phyloP scores from a whole-genome alignment of 64 coral and sea anemone genomes.

The Catalaphyllia jardinei region DNA sequence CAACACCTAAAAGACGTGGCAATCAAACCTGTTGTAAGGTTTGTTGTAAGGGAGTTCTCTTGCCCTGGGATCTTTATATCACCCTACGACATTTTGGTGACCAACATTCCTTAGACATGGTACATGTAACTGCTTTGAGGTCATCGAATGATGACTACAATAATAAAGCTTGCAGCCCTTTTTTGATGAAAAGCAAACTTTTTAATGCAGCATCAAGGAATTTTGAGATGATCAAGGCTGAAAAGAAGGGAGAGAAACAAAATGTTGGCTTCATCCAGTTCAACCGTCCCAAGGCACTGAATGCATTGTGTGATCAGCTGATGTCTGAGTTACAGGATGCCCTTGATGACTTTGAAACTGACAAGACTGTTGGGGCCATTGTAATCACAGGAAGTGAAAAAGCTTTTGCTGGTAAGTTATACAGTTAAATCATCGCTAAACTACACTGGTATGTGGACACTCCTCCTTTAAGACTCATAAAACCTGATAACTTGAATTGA shows the following conservation, averaged over 20 bases:
- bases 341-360: slow-evolving; percentile 82
- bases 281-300: slow-evolving; percentile 92
- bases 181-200: neutral
- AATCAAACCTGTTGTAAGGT: too few relatives aligned
- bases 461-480: too few relatives aligned
- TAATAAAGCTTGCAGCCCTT: too few relatives aligned
- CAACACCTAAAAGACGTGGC: too few relatives aligned
- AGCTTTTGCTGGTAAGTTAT: slow-evolving; percentile 91
- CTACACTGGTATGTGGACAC: too few relatives aligned
- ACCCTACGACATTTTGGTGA: too few relatives aligned
- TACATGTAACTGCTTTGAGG: too few relatives aligned
- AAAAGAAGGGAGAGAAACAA: slow-evolving; percentile 77
- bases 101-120: too few relatives aligned
- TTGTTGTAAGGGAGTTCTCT: too few relatives aligned
- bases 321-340: slow-evolving; percentile 85
- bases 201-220: slow-evolving; percentile 35
- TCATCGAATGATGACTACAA: too few relatives aligned
- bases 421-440: neutral
- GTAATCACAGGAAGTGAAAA: slow-evolving; percentile 92
- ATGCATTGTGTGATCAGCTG: slow-evolving; percentile 90
- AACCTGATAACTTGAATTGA: too few relatives aligned
- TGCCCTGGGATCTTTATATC: too few relatives aligned
- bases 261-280: slow-evolving; percentile 96
- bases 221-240: slow-evolving; percentile 87
- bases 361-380: slow-evolving; percentile 86